A percentile compares a stretch with the other conserved stretches of the same genome.
Conservation (phyloP, 2,113 vertebrate genomes). For the Pavo muticus region DNA sequence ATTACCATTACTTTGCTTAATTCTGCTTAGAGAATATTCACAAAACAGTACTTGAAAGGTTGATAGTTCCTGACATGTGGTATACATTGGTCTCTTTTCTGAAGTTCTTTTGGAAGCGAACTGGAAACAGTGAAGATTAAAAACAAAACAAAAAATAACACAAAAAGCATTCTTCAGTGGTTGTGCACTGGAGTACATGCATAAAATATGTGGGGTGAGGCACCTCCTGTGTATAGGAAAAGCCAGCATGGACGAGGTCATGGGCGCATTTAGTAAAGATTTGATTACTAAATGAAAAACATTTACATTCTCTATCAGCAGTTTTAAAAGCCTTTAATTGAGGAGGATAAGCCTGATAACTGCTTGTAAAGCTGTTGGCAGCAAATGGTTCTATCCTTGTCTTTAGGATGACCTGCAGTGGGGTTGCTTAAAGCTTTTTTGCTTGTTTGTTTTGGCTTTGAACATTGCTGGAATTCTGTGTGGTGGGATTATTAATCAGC, state of each 20-base stretch:
- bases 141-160: neutral
- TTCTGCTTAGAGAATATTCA: neutral
- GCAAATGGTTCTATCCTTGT: conserved; percentile 5
- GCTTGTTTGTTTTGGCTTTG: conserved; percentile 55
- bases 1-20: neutral
- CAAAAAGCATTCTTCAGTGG: neutral
- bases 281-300: neutral
- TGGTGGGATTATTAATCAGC: conserved; percentile 39
- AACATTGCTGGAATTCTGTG: neutral
- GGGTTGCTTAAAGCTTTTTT: conserved; percentile 3
- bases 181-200: neutral
- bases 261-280: neutral
- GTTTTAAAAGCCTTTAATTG: conserved; percentile 41
- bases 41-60: neutral
- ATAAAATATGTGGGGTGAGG: neutral
- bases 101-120: neutral
- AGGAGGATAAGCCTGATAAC: conserved; percentile 22
- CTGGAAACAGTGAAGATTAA: neutral
- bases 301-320: neutral
- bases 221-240: neutral
- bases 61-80: neutral
- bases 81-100: neutral
- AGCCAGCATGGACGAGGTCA: neutral
- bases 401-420: conserved; percentile 26
- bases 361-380: conserved; percentile 43